Conservation (phyloP, 2,113 vertebrate species). For the Amia ocellicauda region DNA sequence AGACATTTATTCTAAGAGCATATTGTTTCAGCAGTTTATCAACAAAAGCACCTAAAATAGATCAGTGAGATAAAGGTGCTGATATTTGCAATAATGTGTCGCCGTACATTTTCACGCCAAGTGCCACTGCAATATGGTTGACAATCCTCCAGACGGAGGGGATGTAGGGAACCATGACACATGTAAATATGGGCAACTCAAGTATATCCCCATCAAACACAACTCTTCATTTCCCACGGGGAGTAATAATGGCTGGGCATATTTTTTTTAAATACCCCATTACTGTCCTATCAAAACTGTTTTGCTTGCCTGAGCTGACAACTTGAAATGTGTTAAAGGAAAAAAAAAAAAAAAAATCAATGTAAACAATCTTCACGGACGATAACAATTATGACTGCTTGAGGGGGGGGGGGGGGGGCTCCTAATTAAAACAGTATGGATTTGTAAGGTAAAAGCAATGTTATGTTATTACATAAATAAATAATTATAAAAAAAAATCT, state of each 20-base stretch:
- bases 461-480: no score
- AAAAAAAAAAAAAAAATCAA: constrained; percentile 15
- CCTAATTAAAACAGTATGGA: no score
- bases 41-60: constrained; percentile 26
- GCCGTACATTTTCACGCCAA: constrained; percentile 33
- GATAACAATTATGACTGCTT: no score
- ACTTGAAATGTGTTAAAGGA: constrained; percentile 22
- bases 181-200: constrained; percentile 40
- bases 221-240: constrained; percentile 23
- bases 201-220: constrained; percentile 29
- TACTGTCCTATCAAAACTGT: constrained; percentile 42
- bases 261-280: constrained; percentile 41
- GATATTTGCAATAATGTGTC: constrained; percentile 35
- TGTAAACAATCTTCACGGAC: no score
- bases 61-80: constrained; percentile 25
- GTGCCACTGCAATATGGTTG: constrained; percentile 33
- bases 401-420: no score
- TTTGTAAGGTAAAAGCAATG: no score
- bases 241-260: constrained; percentile 26
- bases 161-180: constrained; percentile 30
- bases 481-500: no score
- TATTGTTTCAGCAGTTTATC: no score
- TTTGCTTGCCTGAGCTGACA: constrained; percentile 34
- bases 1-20: no score
- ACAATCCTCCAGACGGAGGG: constrained; percentile 37